phyloP scores from a whole-genome alignment of 35 echinoderm and acorn worm species.

The Diadema setosum region DNA sequence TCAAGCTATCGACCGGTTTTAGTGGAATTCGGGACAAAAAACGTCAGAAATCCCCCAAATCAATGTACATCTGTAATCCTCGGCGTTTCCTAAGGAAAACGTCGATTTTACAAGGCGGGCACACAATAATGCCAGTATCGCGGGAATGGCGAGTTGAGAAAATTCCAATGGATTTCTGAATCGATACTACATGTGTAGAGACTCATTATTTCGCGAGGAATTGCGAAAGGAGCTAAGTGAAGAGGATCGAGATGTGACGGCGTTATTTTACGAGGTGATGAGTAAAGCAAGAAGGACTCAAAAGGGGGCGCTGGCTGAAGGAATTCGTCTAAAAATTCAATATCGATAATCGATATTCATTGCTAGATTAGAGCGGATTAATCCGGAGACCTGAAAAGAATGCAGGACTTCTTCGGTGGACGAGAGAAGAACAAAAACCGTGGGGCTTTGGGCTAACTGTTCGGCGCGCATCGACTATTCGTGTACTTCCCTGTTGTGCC shows the following conservation, averaged over 20 bases:
- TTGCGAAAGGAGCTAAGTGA: background rate
- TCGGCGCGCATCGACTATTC: background rate
- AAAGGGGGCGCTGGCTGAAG: background rate
- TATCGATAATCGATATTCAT: constrained; percentile 20
- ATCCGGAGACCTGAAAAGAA: background rate
- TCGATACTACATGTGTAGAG: constrained; percentile 2
- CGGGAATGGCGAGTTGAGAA: background rate
- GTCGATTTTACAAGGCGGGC: background rate
- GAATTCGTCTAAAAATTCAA: background rate
- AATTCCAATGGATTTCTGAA: background rate
- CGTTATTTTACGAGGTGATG: background rate
- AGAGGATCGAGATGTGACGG: background rate
- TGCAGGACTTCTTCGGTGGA: background rate
- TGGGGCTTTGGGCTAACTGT: background rate
- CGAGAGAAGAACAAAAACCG: background rate
- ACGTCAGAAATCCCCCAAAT: background rate
- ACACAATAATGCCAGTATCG: background rate
- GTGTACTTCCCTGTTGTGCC: background rate
- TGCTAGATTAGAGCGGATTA: background rate
- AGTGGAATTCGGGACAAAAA: background rate
- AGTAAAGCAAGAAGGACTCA: background rate
- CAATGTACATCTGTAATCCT: constrained; percentile 21
- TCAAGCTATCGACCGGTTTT: too few species aligned
- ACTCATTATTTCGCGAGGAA: background rate
- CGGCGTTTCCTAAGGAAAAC: background rate